Evolutionary conservation across 2,888 invertebrate genomes (phyloP).

Genomic region (Blera fallax): DNA sequence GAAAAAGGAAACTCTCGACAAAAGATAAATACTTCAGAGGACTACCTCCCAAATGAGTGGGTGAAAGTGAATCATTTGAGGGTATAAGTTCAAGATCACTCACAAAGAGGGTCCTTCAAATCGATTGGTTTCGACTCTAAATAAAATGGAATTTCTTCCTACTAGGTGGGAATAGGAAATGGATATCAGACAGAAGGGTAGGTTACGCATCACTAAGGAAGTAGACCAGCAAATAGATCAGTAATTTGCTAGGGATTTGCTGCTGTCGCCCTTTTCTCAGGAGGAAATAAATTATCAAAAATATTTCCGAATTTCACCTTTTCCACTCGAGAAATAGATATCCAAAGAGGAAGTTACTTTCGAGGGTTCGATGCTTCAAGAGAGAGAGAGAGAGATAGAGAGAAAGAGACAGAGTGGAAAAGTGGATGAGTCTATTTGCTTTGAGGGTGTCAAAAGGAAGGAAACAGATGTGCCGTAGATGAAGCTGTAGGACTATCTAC

Average conservation of each 20-base stretch:
- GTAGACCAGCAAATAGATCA: slow-evolving; percentile 56
- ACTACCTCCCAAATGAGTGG: slow-evolving; percentile 7
- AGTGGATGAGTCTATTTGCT: slow-evolving; percentile 57
- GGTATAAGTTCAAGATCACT: slow-evolving; percentile 54
- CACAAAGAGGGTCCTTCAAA: slow-evolving; percentile 47
- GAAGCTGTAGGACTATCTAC: neutral
- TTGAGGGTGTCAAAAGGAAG: slow-evolving; percentile 52
- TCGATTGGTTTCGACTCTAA: slow-evolving; percentile 59
- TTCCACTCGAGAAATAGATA: slow-evolving; percentile 19
- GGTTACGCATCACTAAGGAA: slow-evolving; percentile 43
- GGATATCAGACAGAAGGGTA: neutral
- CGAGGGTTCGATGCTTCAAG: slow-evolving; percentile 7
- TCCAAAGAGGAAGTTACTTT: neutral
- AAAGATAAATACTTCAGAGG: slow-evolving; percentile 64
- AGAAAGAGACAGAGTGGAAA: too few relatives aligned
- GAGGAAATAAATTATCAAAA: slow-evolving; percentile 68
- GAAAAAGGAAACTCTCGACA: slow-evolving; percentile 55
- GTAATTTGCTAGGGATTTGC: slow-evolving; percentile 60
- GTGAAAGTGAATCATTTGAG: slow-evolving; percentile 60
- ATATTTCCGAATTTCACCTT: slow-evolving; percentile 63
- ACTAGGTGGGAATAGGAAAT: neutral
- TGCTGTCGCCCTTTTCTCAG: slow-evolving; percentile 45
- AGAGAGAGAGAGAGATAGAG: too few relatives aligned
- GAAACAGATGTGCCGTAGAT: slow-evolving; percentile 49
- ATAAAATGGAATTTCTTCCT: slow-evolving; percentile 43